Conservation (phyloP, 2,888 invertebrate genomes). For the Leptinotarsa juncta region DNA sequence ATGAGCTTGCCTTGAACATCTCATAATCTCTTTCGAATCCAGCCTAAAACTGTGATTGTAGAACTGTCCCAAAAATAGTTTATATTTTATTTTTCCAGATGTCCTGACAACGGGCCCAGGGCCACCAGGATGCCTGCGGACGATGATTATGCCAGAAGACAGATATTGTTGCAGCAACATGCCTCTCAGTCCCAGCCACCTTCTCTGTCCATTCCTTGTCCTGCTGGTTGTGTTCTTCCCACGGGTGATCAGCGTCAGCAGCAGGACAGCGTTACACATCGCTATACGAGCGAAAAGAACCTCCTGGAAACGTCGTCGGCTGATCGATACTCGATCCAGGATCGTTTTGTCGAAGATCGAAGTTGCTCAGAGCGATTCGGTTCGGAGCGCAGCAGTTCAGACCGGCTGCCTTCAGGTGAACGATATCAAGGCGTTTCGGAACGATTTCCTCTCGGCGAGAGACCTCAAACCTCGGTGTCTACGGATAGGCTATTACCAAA, state of each 20-base stretch:
- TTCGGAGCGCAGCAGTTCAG: constrained; percentile 56
- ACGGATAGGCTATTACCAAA: constrained; percentile 57
- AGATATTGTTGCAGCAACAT: constrained; percentile 55
- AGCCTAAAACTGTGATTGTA: too few species aligned
- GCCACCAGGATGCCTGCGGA: constrained; percentile 73
- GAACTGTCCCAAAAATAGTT: background rate
- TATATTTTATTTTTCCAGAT: constrained; percentile 66
- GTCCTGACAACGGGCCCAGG: constrained; percentile 76
- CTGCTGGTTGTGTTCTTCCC: constrained; percentile 55
- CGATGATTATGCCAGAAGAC: constrained; percentile 64
- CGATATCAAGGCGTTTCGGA: constrained; percentile 63
- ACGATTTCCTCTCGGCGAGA: constrained; percentile 64
- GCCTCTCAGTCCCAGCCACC: constrained; percentile 38
- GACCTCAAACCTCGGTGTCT: constrained; percentile 66
- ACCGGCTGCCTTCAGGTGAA: constrained; percentile 62
- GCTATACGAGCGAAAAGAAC: constrained; percentile 51
- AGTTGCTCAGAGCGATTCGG: constrained; percentile 55
- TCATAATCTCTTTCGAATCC: too few species aligned
- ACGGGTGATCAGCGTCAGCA: constrained; percentile 50
- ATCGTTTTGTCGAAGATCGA: constrained; percentile 36
- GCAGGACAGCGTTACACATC: constrained; percentile 32
- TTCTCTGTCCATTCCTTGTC: constrained; percentile 50
- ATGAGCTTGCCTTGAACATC: background rate
- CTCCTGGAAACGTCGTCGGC: constrained; percentile 39
- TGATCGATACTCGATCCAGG: constrained; percentile 33